phyloP scores from a whole-genome alignment of 2,888 invertebrate genomes.

The Polyommatus icarus region DNA sequence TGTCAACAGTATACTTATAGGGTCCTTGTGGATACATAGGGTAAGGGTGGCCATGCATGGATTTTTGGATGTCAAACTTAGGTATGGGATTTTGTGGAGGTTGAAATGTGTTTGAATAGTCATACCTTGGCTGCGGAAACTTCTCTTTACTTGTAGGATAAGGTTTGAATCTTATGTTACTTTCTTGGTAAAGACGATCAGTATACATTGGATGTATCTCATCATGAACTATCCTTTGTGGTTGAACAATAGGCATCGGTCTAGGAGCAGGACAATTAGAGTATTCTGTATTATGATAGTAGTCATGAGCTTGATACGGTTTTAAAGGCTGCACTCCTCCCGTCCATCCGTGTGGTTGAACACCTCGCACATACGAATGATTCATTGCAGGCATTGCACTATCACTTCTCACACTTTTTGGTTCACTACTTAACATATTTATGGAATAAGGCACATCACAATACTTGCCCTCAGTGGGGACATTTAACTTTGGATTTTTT shows the following conservation, averaged over 20 bases:
- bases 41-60: constrained; percentile 60
- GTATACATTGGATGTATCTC: constrained; percentile 60
- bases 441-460: constrained; percentile 77
- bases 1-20: constrained; percentile 68
- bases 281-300: constrained; percentile 68
- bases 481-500: constrained; percentile 62
- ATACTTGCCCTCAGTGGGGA: constrained; percentile 64
- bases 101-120: constrained; percentile 67
- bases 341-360: constrained; percentile 59
- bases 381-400: constrained; percentile 61
- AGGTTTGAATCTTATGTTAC: constrained; percentile 67
- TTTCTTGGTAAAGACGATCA: constrained; percentile 64
- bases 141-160: constrained; percentile 69
- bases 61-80: constrained; percentile 68
- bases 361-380: constrained; percentile 51
- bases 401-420: constrained; percentile 64
- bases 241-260: constrained; percentile 55
- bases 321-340: constrained; percentile 58
- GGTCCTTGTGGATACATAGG: constrained; percentile 59
- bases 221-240: constrained; percentile 59
- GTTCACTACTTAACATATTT: constrained; percentile 63
- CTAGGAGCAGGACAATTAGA: constrained; percentile 62
- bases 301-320: constrained; percentile 61
- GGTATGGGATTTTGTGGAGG: constrained; percentile 58
- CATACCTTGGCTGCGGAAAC: constrained; percentile 70